A percentile compares a stretch with the other conserved stretches of the same genome.
Evolutionary conservation across 2,797 vertebrate genomes (phyloP).

Genomic region (Okamejei kenojei): DNA sequence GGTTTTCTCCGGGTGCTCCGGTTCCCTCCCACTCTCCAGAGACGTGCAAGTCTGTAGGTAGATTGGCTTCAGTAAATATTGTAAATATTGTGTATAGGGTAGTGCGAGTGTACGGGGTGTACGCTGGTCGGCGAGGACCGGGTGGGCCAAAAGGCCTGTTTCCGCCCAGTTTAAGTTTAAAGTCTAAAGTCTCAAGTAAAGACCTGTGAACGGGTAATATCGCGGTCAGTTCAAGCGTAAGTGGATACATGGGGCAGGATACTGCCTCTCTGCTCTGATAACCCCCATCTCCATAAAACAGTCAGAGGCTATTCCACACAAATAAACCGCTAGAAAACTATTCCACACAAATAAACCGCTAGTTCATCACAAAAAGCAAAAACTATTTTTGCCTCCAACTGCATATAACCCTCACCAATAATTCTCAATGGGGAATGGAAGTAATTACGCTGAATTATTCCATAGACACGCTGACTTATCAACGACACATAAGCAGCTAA

Average conservation of each 20-base stretch:
- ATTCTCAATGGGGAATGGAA: background rate
- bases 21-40: no score
- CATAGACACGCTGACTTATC: background rate
- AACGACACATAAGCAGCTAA: conserved; percentile 23
- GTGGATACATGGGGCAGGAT: conserved; percentile 28
- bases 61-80: no score
- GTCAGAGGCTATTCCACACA: conserved; percentile 1
- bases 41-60: no score
- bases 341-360: conserved; percentile 6
- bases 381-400: background rate
- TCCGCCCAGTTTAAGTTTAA: no score
- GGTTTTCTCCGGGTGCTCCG: no score
- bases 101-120: no score
- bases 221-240: conserved; percentile 20
- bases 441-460: conserved; percentile 29
- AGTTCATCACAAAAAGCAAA: conserved; percentile 12
- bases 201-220: conserved; percentile 19
- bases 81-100: no score
- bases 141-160: no score
- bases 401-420: background rate
- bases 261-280: conserved; percentile 34
- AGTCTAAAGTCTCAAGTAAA: background rate
- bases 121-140: no score
- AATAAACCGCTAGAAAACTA: background rate
- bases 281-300: conserved; percentile 33